Evolutionary conservation across 2,888 invertebrate species (phyloP).

Genomic region (Amblyjoppa fuscipennis): DNA sequence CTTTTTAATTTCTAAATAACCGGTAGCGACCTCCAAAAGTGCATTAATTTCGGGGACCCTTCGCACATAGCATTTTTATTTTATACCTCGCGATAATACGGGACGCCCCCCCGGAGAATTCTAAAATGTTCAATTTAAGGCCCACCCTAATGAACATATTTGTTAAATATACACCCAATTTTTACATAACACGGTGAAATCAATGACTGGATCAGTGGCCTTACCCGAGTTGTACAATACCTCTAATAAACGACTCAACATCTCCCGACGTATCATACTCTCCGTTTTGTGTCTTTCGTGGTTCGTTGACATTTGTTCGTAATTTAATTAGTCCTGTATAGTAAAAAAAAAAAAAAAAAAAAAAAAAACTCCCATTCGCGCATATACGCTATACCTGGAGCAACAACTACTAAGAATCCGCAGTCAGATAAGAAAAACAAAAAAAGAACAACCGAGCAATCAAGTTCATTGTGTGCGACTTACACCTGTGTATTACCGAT

Average conservation of each 20-base stretch:
- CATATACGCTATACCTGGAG: slow-evolving; percentile 43
- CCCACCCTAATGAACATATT: neutral
- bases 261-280: neutral
- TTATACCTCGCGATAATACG: too few species aligned
- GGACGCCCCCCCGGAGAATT: too few species aligned
- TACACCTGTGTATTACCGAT: slow-evolving; percentile 22
- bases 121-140: too few species aligned
- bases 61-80: too few species aligned
- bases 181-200: neutral
- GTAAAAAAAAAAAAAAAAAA: neutral
- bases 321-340: slow-evolving; percentile 2
- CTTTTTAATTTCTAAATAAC: too few species aligned
- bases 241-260: slow-evolving; percentile 3
- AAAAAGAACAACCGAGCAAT: neutral
- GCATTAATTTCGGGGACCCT: too few species aligned
- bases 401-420: slow-evolving; percentile 40
- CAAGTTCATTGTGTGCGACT: neutral
- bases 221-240: neutral
- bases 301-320: slow-evolving; percentile 26
- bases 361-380: slow-evolving; percentile 15
- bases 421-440: slow-evolving; percentile 28
- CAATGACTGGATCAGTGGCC: neutral
- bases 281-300: slow-evolving; percentile 61
- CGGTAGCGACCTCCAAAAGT: too few species aligned
- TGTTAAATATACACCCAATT: neutral